Base-by-base conservation (phyloP, 92 coral and sea anemone species). In the Porites lobata region DNA sequence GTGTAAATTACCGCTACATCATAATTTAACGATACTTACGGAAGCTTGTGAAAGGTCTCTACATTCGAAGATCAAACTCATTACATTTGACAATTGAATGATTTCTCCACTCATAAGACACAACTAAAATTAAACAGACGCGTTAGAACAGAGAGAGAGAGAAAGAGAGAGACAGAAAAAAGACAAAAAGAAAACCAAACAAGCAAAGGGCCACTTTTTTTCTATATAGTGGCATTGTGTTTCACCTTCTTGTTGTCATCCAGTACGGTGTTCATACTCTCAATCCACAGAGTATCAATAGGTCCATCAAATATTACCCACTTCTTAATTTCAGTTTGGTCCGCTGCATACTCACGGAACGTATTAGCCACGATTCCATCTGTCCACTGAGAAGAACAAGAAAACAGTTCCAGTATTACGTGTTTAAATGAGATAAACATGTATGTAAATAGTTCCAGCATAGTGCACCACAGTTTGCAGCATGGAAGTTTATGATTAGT, bases 271-370 rank as follows among this genome's bases (percentile, higher is more conserved):
- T 98, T 98, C 99, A 98, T 98, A 80, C 99, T 98, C 79, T 98
- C 99, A 54, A 98, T 98, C 99, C 99, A 98, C 85, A 98, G 90
- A 15, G 99, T 98, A 76, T 98, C 99, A 69, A 98, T 98, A 8
- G 99, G 99, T 47, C 99, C 99, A 89, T 98, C 99, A 78, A 98
- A 98, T 86, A 98, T 96, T 17, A 98, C 99, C 99, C 99, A 98
- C 79, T 98, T 98, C 85, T 93, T 94, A 76, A 93, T 92, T 75
- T 98, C 99, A 17, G 98, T 92, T 84, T 96, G 99, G 80, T 98
- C 99, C 1, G 99, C 89, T 8, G 99, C 99, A 73, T 98, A 98
- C 89, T 98, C 99, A 69, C 99, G 98, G 96, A 98, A 98, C 6
- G 99, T 98, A 89, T 98, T 98, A 9, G 99, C 99, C 11, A 98